Conservation (phyloP, 1,140 invertebrate genomes). For the Leptestheria dahalacensis region DNA sequence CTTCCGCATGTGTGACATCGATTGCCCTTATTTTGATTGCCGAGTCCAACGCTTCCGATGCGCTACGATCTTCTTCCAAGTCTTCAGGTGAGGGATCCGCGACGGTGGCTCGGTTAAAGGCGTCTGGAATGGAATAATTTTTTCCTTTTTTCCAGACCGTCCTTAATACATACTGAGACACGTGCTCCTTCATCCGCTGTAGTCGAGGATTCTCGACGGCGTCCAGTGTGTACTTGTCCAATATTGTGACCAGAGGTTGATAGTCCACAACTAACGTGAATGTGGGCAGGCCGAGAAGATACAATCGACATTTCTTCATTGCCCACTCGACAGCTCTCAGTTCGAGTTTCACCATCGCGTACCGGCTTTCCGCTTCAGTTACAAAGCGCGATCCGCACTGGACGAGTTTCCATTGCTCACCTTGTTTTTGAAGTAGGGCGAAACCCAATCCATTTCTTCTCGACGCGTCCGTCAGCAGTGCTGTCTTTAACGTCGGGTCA, state of each 20-base stretch:
- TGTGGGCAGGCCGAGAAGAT: constrained; percentile 17
- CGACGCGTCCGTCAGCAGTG: constrained; percentile 17
- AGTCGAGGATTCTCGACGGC: constrained; percentile 16
- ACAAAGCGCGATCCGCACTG: constrained; percentile 18
- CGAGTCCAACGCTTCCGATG: neutral
- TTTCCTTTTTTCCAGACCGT: constrained; percentile 1
- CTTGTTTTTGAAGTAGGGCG: constrained; percentile 16
- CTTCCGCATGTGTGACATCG: neutral
- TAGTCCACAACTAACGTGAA: constrained; percentile 17
- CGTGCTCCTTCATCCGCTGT: constrained; percentile 10
- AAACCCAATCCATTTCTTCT: constrained; percentile 17
- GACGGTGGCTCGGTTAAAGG: neutral
- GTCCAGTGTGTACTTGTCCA: neutral
- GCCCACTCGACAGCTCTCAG: constrained; percentile 14
- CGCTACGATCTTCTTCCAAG: constrained; percentile 5
- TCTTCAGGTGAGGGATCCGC: constrained; percentile 3
- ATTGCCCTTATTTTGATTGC: neutral
- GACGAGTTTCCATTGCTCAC: constrained; percentile 17
- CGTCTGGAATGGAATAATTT: constrained; percentile 1
- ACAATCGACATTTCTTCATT: constrained; percentile 18
- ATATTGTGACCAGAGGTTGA: constrained; percentile 9
- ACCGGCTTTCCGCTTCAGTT: constrained; percentile 19
- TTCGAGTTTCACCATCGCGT: constrained; percentile 18
- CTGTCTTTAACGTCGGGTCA: constrained; percentile 8
- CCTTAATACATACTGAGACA: neutral